Evolutionary conservation across 2,113 vertebrate genomes (phyloP), one percentile per base, ranked within the genome.

Genomic region (Serilophus lunatus): DNA sequence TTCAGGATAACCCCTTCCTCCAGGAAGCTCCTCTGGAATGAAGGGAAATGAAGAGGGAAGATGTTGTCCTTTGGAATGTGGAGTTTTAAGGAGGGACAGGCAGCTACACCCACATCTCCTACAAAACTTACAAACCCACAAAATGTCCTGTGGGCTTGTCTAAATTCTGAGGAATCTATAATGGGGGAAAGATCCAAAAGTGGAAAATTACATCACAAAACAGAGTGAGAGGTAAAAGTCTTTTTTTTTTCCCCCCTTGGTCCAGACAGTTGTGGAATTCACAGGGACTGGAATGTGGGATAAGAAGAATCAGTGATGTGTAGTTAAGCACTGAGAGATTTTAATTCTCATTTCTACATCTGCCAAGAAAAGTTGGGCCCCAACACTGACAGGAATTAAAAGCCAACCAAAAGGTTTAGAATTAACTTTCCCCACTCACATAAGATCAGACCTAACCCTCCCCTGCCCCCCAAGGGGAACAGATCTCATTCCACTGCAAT

Each of bases 1-100:
- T 4, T 9, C n/a, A 50, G 51, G 45, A 50, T 3, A 47, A 7
- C 20, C 53, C 53, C n/a, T 12, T 50, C 38, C 63, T 31, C 31
- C 51, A 50, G 50, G 20, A 45, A 44, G 28, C 7, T 77, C 40
- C 88, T 82, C 82, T 38, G 29, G 85, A 63, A 26, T 13, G 88
- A 45, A 1, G 1, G 35, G 33, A 6, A 57, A 12, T 1, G 10
- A 85, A 16, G 0, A 4, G 42, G 26, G 23, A 69, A 54, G 28
- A 29, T 1, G 2, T 3, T 2, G 5, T 40, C 25, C 65, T 54
- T 33, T 31, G 57, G 63, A 68, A 82, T 10, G 18, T 6, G 7
- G 81, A 81, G 50, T 2, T 44, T 5, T 14, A 49, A 36, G n/a
- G 2, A 59, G 11, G 36, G 31, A 18, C 31, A 78, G 70, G 38